Evolutionary conservation across 2,888 invertebrate species (phyloP), one percentile per base, ranked within the genome.

Genomic region (Petrolisthes cinctipes): DNA sequence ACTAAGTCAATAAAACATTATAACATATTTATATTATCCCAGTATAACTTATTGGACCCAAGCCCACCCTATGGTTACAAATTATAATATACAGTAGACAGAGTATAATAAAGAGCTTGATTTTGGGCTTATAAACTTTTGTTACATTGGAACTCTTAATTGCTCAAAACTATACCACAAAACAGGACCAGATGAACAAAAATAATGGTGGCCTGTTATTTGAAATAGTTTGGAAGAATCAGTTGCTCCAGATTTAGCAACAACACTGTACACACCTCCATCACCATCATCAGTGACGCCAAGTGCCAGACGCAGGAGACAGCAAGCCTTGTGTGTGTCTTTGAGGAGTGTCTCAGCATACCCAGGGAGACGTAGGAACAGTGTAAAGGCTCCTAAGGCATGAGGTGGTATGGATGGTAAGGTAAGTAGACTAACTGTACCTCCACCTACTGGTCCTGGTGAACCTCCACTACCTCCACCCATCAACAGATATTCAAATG

Each of bases 241-340:
- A 2, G 37, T 37, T 37, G 37, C 37, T 37, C 37, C 37, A 37
- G 37, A 37, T 76, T 76, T 76, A 6, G 1, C 17, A 51, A 37
- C 53, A 17, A 4, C 37, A 11, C 76, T 76, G 9, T 61, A 61
- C 61, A 61, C 61, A 96, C 96, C 96, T 92, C 97, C 97, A 93
- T 97, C 97, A 80, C 97, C 97, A 92, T 98, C 97, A 92, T 97
- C 97, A 4, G 97, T 96, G 6, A 97, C 97, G 51, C 98, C 98
- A 37, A 98, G 94, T 66, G 97, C 96, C 82, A 98, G 94, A 5
- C 98, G 94, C 91, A 98, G 94, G 90, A 98, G 94, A 92, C 97
- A 97, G 92, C 97, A 96, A 0, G 98, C 98, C 90, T 96, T 95
- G 91, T 96, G 95, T 91, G 96, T 96, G 92, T 97, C 97, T 91